These are phyloP conservation scores for Gopherus evgoodei DNA, from an alignment of 2,113 vertebrate genomes.

Conservation along the genomic window DNA sequence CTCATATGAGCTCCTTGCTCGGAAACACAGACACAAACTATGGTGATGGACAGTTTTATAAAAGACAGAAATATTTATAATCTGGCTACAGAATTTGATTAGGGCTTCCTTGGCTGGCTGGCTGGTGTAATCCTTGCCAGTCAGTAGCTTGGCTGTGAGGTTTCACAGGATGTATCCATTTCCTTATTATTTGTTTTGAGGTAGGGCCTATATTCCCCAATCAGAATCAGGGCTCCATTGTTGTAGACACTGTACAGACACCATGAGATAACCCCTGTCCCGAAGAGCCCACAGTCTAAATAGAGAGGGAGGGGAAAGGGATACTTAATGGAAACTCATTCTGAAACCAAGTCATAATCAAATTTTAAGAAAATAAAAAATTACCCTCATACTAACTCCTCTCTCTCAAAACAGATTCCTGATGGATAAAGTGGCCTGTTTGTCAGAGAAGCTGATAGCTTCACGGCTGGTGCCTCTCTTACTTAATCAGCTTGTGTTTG, in stretches of 20 bases:
- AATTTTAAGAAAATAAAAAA: neutral
- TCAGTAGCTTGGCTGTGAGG: rapidly evolving
- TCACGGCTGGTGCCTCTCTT: slow-evolving; percentile 92
- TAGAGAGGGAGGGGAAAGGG: neutral
- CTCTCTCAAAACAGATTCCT: slow-evolving; percentile 85
- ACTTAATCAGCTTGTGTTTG: slow-evolving; percentile 94
- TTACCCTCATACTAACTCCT: neutral
- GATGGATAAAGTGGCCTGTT: slow-evolving; percentile 88
- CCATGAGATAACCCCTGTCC: neutral
- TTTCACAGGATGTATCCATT: neutral
- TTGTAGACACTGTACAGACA: rapidly evolving
- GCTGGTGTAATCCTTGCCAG: neutral
- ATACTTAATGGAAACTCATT: neutral
- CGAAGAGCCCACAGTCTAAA: neutral
- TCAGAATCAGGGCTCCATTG: neutral
- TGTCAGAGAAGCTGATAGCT: slow-evolving; percentile 92
- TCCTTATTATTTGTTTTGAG: neutral
- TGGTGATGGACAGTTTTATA: neutral
- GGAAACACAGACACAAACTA: neutral
- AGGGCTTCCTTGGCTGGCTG: neutral
- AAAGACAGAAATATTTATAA: neutral
- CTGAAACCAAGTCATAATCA: neutral
- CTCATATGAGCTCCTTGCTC: neutral
- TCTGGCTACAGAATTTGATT: neutral
- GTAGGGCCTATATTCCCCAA: neutral